Evolutionary conservation across 92 coral and sea anemone species (phyloP).

Genomic region (Palythoa grandis): DNA sequence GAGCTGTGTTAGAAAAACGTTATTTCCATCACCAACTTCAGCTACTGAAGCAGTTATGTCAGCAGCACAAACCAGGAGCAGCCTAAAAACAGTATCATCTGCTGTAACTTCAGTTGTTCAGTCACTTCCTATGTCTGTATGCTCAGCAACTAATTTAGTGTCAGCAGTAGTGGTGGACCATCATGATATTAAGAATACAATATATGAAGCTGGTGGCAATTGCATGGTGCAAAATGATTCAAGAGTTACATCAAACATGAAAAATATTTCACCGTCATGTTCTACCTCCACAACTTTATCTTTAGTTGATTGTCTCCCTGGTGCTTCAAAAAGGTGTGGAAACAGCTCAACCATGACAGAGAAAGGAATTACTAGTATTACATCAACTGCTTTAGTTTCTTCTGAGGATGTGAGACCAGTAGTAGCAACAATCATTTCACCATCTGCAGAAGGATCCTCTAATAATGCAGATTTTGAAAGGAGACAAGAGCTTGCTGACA

Average conservation of each 20-base stretch:
- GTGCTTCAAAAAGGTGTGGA: neutral
- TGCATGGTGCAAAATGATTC: neutral
- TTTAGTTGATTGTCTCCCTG: neutral
- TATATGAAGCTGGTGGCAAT: neutral
- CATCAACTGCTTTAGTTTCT: neutral
- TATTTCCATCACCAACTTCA: neutral
- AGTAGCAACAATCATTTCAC: neutral
- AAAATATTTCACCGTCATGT: neutral
- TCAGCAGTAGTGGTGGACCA: neutral
- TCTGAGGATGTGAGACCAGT: neutral
- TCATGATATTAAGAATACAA: neutral
- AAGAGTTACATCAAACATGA: neutral
- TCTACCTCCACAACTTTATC: neutral
- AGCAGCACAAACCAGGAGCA: neutral
- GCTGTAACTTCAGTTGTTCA: conserved; percentile 24
- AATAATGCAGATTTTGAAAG: neutral
- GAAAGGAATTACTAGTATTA: neutral
- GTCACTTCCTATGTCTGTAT: neutral
- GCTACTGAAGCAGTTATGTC: neutral
- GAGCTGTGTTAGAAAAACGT: neutral
- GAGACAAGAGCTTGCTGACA: neutral
- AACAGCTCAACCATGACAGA: neutral
- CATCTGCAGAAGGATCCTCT: neutral
- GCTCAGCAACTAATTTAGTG: conserved; percentile 5
- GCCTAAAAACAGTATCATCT: neutral